phyloP scores from a whole-genome alignment of 2,113 vertebrate genomes.

The Sylvicapra grimmia region DNA sequence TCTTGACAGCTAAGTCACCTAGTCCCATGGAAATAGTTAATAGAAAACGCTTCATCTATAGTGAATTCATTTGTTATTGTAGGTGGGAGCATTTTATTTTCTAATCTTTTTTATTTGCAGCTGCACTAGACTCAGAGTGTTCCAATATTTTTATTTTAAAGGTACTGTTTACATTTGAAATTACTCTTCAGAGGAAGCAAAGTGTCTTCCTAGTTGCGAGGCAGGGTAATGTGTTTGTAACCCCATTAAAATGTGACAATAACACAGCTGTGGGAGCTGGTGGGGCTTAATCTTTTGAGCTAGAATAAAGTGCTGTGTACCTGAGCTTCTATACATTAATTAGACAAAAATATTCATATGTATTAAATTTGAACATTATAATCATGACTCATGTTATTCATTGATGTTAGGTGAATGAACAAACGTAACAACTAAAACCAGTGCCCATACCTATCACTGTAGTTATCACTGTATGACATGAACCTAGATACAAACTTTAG shows the following conservation, averaged over 20 bases:
- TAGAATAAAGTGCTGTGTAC: neutral
- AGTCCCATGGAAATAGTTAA: conserved; percentile 5
- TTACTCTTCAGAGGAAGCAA: neutral
- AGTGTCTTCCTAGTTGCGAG: neutral
- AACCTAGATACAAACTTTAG: neutral
- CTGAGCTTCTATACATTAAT: neutral
- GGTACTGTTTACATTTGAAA: conserved; percentile 30
- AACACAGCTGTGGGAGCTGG: neutral
- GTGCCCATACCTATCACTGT: neutral
- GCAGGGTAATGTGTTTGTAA: neutral
- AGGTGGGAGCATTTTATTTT: conserved; percentile 14
- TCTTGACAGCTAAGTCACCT: conserved; percentile 48
- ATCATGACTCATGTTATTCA: neutral
- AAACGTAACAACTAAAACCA: neutral
- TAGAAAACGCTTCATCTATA: conserved; percentile 25
- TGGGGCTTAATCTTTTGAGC: neutral
- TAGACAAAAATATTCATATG: neutral
- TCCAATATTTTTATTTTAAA: conserved; percentile 25
- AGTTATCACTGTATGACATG: neutral
- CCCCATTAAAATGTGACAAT: neutral
- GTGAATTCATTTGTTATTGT: conserved; percentile 51
- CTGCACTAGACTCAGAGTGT: neutral
- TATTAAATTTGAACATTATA: neutral
- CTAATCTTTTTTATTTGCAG: conserved; percentile 8
- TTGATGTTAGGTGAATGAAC: neutral